Evolutionary conservation across 2,113 vertebrate species (phyloP).

Genomic region (Leucoraja erinaceus): DNA sequence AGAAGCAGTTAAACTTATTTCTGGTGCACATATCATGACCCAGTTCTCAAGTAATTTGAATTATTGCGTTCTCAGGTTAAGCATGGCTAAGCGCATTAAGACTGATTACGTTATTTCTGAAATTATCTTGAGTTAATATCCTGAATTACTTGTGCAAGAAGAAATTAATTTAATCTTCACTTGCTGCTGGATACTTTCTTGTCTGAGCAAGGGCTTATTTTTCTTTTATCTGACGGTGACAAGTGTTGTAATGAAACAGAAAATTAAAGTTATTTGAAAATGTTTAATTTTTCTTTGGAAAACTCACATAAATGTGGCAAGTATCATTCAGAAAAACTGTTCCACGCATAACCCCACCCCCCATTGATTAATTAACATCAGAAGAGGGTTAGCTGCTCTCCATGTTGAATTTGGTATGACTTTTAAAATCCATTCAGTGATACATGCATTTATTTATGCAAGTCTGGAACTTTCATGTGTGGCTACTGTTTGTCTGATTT

Average conservation of each 20-base stretch:
- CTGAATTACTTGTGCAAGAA: not conserved
- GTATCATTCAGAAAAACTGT: not conserved
- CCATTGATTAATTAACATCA: not conserved
- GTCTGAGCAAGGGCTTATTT: not conserved
- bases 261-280: not conserved
- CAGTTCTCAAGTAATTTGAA: not conserved
- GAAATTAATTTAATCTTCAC: not conserved
- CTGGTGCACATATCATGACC: not conserved
- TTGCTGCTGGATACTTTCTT: not conserved
- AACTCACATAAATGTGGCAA: not conserved
- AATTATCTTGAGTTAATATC: not conserved
- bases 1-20: not conserved
- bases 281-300: not conserved
- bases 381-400: not conserved
- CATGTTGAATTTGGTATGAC: not conserved
- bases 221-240: no score
- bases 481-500: not conserved
- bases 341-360: not conserved
- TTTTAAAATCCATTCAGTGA: not conserved
- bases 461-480: not conserved
- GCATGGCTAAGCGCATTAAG: not conserved
- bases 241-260: not conserved
- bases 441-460: not conserved
- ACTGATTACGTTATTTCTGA: not conserved
- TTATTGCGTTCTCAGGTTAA: not conserved